Percentiles rank a stretch among this genome's conserved stretches.
Evolutionary conservation across 2,113 vertebrate species (phyloP).

Genomic region (Eulemur rufifrons): DNA sequence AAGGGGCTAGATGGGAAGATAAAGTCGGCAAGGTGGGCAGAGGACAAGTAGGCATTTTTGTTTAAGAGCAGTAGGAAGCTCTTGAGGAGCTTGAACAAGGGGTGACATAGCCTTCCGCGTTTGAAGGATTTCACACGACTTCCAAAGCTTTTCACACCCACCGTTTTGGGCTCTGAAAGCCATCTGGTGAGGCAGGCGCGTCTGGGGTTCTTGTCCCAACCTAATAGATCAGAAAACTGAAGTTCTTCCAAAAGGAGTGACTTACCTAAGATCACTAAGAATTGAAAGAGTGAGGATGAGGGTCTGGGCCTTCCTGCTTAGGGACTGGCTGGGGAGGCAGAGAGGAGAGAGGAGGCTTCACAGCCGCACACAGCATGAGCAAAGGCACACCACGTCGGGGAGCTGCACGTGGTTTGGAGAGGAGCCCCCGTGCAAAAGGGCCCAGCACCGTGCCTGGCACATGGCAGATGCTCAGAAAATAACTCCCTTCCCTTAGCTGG

Average conservation of each 20-base stretch:
- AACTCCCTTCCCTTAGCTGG: not conserved
- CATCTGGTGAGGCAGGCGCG: not conserved
- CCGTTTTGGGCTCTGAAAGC: not conserved
- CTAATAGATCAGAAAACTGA: not conserved
- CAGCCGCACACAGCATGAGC: accelerated
- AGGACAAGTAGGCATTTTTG: not conserved
- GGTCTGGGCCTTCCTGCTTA: not conserved
- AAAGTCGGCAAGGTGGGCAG: accelerated
- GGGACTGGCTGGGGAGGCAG: not conserved
- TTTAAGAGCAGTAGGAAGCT: not conserved
- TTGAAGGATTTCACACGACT: not conserved
- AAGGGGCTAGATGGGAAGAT: not conserved
- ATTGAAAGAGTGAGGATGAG: not conserved
- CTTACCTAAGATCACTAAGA: not conserved
- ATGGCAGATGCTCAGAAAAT: not conserved
- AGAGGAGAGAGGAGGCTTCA: not conserved
- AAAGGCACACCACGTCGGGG: accelerated
- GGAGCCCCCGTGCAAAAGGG: not conserved
- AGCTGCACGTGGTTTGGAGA: accelerated
- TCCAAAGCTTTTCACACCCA: not conserved
- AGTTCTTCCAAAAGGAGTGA: not conserved
- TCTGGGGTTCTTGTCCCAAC: not conserved
- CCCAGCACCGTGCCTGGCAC: not conserved
- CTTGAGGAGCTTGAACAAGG: not conserved
- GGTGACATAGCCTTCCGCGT: not conserved